These are phyloP conservation scores for Trochalopteron elliotii DNA, from an alignment of 2,113 vertebrate species.

Conservation along the genomic window DNA sequence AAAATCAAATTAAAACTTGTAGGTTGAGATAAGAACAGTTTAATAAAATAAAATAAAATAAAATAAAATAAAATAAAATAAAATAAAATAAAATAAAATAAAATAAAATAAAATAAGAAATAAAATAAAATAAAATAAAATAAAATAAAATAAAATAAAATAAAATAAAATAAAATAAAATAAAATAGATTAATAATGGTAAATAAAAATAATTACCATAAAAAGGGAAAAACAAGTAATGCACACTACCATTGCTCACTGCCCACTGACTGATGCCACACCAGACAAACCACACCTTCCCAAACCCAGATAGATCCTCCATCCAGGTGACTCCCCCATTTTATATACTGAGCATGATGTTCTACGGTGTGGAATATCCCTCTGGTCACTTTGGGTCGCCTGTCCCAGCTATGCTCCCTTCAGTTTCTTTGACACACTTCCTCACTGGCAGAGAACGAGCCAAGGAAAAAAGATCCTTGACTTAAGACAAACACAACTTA, in stretches of 20 bases:
- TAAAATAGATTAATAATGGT: neutral
- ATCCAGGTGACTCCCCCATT: neutral
- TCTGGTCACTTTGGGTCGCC: neutral
- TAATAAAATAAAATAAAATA: neutral
- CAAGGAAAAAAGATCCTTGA: neutral
- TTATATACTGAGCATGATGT: neutral
- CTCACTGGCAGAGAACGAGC: neutral
- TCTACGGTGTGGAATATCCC: neutral
- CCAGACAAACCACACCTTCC: neutral
- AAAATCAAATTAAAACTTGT: neutral
- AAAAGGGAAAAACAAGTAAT: neutral
- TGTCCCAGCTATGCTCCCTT: neutral
- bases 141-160: too few species aligned
- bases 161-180: neutral
- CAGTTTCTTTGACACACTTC: neutral
- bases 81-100: neutral
- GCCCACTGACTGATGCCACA: neutral
- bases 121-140: neutral
- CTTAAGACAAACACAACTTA: neutral
- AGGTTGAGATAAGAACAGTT: neutral
- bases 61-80: neutral
- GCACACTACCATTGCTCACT: neutral
- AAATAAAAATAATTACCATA: neutral
- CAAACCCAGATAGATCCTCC: neutral
- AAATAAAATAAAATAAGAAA: too few species aligned